Conservation (phyloP, 2,797 vertebrate species). For the Falco columbarius region DNA sequence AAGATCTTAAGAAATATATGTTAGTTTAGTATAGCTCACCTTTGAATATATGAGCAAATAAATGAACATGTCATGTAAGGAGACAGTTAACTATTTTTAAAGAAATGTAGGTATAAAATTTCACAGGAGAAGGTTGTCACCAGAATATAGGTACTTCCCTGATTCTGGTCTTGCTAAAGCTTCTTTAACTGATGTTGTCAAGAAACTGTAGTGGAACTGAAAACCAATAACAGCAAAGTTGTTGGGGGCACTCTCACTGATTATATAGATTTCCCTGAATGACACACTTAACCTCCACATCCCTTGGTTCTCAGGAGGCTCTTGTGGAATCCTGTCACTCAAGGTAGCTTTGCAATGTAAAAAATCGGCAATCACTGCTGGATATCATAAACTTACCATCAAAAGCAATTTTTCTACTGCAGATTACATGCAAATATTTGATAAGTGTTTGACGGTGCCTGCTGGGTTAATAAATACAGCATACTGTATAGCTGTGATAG, state of each 20-base stretch:
- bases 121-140: not conserved
- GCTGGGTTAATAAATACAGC: slow-evolving; percentile 22
- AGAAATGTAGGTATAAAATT: not conserved
- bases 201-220: not conserved
- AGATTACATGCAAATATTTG: not conserved
- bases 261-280: not conserved
- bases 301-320: not conserved
- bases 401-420: not conserved
- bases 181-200: not conserved
- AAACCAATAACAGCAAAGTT: not conserved
- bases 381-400: not conserved
- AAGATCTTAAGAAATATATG: not conserved
- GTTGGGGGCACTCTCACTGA: not conserved
- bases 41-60: not conserved
- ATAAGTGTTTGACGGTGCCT: not conserved
- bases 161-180: not conserved
- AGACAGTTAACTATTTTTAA: not conserved
- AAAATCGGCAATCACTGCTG: not conserved
- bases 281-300: not conserved
- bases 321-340: not conserved
- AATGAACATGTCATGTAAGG: not conserved
- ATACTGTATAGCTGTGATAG: not conserved
- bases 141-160: not conserved
- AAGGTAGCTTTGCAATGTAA: not conserved
- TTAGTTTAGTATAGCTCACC: not conserved